These are phyloP conservation scores for Rhopalosiphum nymphaeae DNA, from an alignment of 2,888 invertebrate genomes.

Conservation along the genomic window DNA sequence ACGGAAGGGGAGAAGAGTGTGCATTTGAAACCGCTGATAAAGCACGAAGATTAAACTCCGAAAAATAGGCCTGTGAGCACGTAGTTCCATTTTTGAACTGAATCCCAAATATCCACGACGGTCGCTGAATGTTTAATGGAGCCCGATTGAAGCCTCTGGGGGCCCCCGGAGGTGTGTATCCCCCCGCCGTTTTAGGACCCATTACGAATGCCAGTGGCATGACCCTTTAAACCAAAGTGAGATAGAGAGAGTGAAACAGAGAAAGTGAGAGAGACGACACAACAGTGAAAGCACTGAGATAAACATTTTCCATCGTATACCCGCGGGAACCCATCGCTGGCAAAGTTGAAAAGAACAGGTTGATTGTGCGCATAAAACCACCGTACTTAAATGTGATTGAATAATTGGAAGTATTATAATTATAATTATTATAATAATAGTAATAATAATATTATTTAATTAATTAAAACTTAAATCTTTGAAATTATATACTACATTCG, in stretches of 20 bases:
- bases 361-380: conserved; percentile 20
- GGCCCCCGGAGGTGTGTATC: conserved; percentile 53
- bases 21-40: conserved; percentile 62
- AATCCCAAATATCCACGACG: conserved; percentile 60
- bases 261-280: not conserved
- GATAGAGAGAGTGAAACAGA: not conserved
- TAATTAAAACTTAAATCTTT: not conserved
- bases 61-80: conserved; percentile 60
- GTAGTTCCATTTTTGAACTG: conserved; percentile 57
- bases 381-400: conserved; percentile 29
- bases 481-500: no score
- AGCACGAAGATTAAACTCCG: conserved; percentile 61
- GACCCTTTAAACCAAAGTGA: conserved; percentile 57
- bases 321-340: conserved; percentile 40
- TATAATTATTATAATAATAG: not conserved
- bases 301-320: conserved; percentile 56
- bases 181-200: conserved; percentile 58
- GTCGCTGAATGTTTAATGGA: conserved; percentile 64
- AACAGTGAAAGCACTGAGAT: conserved; percentile 28
- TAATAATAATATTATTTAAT: not conserved
- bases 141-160: conserved; percentile 60
- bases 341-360: conserved; percentile 51
- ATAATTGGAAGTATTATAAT: conserved; percentile 16
- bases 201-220: conserved; percentile 60
- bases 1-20: conserved; percentile 47